These are phyloP conservation scores for Epirrhoe alternata DNA, from an alignment of 2,888 invertebrate genomes.

Conservation along the genomic window DNA sequence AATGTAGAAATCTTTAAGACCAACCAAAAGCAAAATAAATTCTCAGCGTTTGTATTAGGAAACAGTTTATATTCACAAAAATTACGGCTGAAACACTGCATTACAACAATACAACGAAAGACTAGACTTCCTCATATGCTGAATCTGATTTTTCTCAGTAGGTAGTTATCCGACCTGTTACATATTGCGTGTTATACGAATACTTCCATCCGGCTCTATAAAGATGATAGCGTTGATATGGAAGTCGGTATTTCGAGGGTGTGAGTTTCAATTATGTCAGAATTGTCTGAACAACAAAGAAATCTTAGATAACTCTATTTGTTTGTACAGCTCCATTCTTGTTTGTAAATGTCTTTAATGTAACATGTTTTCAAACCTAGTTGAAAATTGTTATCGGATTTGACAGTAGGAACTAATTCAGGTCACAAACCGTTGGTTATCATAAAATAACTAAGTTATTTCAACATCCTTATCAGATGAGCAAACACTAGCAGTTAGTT, in stretches of 20 bases:
- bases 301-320: slow-evolving; percentile 36
- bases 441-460: slow-evolving; percentile 21
- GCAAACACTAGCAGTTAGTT: slow-evolving; percentile 14
- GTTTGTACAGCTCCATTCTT: neutral
- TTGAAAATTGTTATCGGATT: slow-evolving; percentile 21
- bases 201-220: slow-evolving; percentile 33
- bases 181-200: slow-evolving; percentile 26
- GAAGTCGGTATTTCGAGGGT: slow-evolving; percentile 28
- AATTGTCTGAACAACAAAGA: slow-evolving; percentile 37
- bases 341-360: neutral
- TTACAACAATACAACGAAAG: neutral
- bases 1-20: neutral
- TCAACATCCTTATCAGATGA: slow-evolving; percentile 18
- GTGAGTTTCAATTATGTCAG: slow-evolving; percentile 39
- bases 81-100: neutral
- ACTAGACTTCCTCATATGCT: slow-evolving; percentile 19
- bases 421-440: slow-evolving; percentile 23
- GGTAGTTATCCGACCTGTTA: slow-evolving; percentile 28
- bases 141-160: slow-evolving; percentile 31
- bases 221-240: slow-evolving; percentile 34
- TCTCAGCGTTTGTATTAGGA: neutral
- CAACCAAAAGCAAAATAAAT: neutral
- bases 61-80: neutral
- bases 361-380: neutral
- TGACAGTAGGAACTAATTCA: slow-evolving; percentile 8